Percentiles rank a stretch among this genome's conserved stretches.
phyloP scores from a whole-genome alignment of 2,797 vertebrate species.

The Lophotriccus pileatus region DNA sequence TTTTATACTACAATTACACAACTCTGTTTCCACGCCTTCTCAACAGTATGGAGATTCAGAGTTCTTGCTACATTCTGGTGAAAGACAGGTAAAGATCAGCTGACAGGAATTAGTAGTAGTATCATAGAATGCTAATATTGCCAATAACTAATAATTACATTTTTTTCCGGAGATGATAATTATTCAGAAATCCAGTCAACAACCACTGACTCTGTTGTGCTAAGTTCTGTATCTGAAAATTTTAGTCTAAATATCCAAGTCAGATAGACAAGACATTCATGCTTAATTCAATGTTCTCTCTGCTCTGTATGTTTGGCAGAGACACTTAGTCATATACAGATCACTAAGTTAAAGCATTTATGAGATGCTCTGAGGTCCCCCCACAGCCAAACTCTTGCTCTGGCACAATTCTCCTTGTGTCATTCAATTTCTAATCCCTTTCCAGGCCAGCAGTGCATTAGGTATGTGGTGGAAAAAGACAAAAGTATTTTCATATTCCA shows the following conservation, averaged over 20 bases:
- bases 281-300: background rate
- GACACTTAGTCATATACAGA: background rate
- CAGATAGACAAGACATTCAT: background rate
- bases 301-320: background rate
- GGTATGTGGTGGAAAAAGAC: background rate
- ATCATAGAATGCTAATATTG: background rate
- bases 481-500: background rate
- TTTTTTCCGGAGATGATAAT: background rate
- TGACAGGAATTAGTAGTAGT: background rate
- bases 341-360: background rate
- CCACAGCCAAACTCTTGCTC: background rate
- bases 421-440: slow-evolving; percentile 14
- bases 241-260: background rate
- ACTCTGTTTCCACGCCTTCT: background rate
- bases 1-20: background rate
- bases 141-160: background rate
- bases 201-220: background rate
- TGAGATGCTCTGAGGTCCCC: background rate
- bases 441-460: background rate
- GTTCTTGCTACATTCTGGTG: background rate
- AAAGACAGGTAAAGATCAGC: background rate
- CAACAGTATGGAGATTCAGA: background rate
- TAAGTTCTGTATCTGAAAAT: background rate
- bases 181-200: background rate
- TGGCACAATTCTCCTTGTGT: background rate